These are phyloP conservation scores for Dendroctonus valens DNA, from an alignment of 1,140 invertebrate species.

Conservation along the genomic window DNA sequence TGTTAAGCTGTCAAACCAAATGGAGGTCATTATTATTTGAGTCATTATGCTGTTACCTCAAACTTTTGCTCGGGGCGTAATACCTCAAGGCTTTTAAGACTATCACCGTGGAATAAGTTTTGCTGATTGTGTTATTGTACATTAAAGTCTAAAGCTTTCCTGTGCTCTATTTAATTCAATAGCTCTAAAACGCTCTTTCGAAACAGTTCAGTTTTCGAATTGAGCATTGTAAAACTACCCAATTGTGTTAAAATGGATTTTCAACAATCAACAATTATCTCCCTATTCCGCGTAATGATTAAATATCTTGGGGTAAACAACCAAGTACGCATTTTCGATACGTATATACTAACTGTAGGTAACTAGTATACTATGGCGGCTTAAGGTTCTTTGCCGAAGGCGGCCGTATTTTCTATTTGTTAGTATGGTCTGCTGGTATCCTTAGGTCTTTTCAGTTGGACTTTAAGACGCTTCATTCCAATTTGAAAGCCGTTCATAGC, in stretches of 20 bases:
- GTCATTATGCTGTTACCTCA: conserved; percentile 11
- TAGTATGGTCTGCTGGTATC: conserved; percentile 96
- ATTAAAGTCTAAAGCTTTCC: no score
- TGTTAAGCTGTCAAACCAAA: conserved; percentile 29
- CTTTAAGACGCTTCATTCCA: conserved; percentile 98
- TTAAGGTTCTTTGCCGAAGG: conserved; percentile 26
- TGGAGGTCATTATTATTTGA: conserved; percentile 14
- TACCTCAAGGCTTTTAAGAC: conserved; percentile 8
- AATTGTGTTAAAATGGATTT: no score
- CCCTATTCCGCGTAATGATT: no score
- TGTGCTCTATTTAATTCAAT: neutral
- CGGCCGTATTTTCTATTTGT: conserved; percentile 49
- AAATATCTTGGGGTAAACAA: conserved; percentile 7
- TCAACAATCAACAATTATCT: no score
- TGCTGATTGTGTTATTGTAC: no score
- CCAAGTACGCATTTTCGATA: conserved; percentile 19
- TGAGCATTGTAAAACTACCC: no score
- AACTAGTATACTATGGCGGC: conserved; percentile 46
- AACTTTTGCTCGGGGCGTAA: conserved; percentile 17
- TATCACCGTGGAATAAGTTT: neutral
- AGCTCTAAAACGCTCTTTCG: no score
- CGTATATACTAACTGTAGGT: conserved; percentile 27
- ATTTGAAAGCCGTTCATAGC: conserved; percentile 99
- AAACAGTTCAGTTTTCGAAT: no score
- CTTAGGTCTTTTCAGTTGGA: conserved; percentile 98